Evolutionary conservation across 2,888 invertebrate genomes (phyloP).

Genomic region (Lithophane ornitopus): DNA sequence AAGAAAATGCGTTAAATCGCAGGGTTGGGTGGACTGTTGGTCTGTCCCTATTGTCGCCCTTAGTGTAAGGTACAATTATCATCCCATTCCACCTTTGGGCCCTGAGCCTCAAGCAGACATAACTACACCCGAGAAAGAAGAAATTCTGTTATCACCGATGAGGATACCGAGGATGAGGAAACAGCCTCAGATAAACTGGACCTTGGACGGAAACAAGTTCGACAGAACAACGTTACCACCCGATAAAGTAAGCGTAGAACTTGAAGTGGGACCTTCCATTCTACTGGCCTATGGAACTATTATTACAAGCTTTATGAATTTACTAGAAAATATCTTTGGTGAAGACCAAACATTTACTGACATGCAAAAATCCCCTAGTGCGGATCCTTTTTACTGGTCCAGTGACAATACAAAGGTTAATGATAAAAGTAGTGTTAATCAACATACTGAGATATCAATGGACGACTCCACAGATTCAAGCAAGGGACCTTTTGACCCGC

Average conservation of each 20-base stretch:
- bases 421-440: conserved; percentile 85
- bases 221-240: conserved; percentile 96
- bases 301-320: conserved; percentile 96
- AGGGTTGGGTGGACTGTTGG: conserved; percentile 99
- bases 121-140: conserved; percentile 98
- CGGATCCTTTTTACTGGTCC: conserved; percentile 83
- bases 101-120: conserved; percentile 97
- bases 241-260: conserved; percentile 97
- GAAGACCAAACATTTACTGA: conserved; percentile 98
- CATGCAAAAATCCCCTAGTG: conserved; percentile 93
- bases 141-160: conserved; percentile 97
- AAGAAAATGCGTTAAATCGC: conserved; percentile 93
- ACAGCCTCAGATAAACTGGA: conserved; percentile 93
- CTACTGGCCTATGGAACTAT: conserved; percentile 97
- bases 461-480: conserved; percentile 92
- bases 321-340: conserved; percentile 99
- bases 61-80: conserved; percentile 97
- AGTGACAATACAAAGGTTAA: conserved; percentile 83
- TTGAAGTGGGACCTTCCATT: conserved; percentile 98
- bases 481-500: conserved; percentile 94
- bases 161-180: conserved; percentile 95
- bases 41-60: conserved; percentile 98
- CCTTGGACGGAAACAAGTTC: conserved; percentile 93
- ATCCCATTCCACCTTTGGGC: conserved; percentile 97
- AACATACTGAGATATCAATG: conserved; percentile 90